Percentiles rank a stretch among this genome's conserved stretches.
Conservation (phyloP, 2,113 vertebrate genomes). For the Syrmaticus mikado region DNA sequence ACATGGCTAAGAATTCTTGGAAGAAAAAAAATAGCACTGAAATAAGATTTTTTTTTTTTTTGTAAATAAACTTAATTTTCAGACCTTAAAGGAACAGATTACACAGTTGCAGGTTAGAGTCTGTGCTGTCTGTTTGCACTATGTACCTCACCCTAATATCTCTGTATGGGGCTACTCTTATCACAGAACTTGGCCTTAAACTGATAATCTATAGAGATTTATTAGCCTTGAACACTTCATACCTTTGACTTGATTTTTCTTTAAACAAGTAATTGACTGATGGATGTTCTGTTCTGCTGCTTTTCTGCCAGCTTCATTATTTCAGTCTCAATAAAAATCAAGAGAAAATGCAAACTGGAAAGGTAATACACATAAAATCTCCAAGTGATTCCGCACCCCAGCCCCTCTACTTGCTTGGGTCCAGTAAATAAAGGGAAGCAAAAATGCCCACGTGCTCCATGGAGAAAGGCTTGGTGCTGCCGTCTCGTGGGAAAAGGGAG, state of each 20-base stretch:
- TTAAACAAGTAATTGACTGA: background rate
- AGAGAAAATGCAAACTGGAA: conserved; percentile 10
- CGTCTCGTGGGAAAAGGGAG: conserved; percentile 55
- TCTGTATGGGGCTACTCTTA: background rate
- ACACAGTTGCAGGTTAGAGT: background rate
- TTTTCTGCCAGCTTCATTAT: background rate
- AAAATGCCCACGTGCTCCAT: conserved; percentile 1
- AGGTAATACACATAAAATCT: background rate
- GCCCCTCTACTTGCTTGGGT: background rate
- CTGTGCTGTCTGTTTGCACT: background rate
- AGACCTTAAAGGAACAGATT: background rate
- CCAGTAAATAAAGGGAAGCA: conserved; percentile 21
- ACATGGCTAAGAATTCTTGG: background rate
- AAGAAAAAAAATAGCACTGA: rapidly evolving
- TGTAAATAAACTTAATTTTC: background rate
- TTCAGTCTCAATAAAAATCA: conserved; percentile 14
- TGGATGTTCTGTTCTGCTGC: background rate
- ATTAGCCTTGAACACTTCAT: background rate
- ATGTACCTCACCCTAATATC: background rate
- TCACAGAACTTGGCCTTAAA: background rate
- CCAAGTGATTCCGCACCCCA: background rate
- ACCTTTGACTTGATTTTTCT: background rate
- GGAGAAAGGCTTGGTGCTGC: conserved; percentile 40
- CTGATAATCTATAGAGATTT: background rate
- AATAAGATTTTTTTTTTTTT: background rate